Evolutionary conservation across 2,797 vertebrate species (phyloP).

Genomic region (Setipinna tenuifilis): DNA sequence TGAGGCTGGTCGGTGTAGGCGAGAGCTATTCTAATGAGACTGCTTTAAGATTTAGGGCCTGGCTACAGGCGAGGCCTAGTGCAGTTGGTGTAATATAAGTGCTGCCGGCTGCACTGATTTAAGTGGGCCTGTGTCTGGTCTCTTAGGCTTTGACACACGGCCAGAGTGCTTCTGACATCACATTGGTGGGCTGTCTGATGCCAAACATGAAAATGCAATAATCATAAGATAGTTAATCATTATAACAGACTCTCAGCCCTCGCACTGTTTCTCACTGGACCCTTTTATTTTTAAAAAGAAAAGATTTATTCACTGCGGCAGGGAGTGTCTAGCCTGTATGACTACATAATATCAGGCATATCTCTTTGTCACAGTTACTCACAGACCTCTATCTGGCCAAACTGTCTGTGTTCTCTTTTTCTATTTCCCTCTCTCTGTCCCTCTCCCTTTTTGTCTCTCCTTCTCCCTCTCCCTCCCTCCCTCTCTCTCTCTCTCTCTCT

Average conservation of each 20-base stretch:
- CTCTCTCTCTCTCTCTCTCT: not conserved
- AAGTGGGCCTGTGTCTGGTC: not conserved
- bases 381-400: not conserved
- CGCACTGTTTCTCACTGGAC: not conserved
- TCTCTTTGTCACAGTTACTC: not conserved
- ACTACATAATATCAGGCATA: not conserved
- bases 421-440: conserved; percentile 40
- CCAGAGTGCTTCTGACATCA: conserved; percentile 5
- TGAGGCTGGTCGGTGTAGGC: not conserved
- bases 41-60: too few species aligned
- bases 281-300: not conserved
- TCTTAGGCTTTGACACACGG: not conserved
- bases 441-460: too few species aligned
- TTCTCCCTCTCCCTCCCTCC: conserved; percentile 46
- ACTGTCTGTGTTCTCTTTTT: conserved; percentile 26
- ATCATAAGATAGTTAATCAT: not conserved
- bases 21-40: not conserved
- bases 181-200: not conserved
- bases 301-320: not conserved
- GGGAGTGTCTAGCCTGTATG: not conserved
- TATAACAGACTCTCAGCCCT: not conserved
- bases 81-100: not conserved
- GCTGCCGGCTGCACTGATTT: not conserved
- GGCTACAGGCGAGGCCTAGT: too few species aligned
- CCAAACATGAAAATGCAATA: not conserved